Conservation (phyloP, 2,797 vertebrate species). For the Neostethus bicornis region DNA sequence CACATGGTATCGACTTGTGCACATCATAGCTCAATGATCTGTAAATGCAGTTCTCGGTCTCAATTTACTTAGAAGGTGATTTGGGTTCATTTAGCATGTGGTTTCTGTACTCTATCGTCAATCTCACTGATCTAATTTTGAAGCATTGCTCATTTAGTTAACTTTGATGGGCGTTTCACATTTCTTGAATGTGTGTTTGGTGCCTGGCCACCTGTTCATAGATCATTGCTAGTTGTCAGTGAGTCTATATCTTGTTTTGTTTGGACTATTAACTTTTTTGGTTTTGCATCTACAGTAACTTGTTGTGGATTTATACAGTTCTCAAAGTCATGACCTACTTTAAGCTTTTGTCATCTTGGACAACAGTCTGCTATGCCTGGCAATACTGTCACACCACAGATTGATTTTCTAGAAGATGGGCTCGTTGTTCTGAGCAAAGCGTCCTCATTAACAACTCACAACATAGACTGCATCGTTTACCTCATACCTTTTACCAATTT, state of each 20-base stretch:
- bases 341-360: conserved; percentile 66
- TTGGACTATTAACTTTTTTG: conserved; percentile 11
- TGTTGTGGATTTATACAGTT: conserved; percentile 65
- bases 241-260: conserved; percentile 18
- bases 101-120: conserved; percentile 13
- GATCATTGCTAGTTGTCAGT: neutral
- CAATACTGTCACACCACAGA: conserved; percentile 60
- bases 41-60: conserved; percentile 36
- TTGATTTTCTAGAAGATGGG: conserved; percentile 61
- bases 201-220: conserved; percentile 12
- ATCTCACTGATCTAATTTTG: conserved; percentile 27
- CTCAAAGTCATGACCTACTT: conserved; percentile 65
- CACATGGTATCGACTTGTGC: conserved; percentile 55
- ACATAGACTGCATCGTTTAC: conserved; percentile 47
- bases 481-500: conserved; percentile 45
- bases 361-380: conserved; percentile 57
- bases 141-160: conserved; percentile 4
- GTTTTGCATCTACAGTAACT: conserved; percentile 33
- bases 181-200: conserved; percentile 16
- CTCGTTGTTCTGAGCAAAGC: conserved; percentile 44
- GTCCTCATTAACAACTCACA: conserved; percentile 63
- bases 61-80: conserved; percentile 45
- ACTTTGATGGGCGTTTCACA: conserved; percentile 23
- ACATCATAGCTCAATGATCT: conserved; percentile 54
- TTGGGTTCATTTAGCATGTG: conserved; percentile 14